Evolutionary conservation across 2,113 vertebrate genomes (phyloP).

Genomic region (Menura novaehollandiae): DNA sequence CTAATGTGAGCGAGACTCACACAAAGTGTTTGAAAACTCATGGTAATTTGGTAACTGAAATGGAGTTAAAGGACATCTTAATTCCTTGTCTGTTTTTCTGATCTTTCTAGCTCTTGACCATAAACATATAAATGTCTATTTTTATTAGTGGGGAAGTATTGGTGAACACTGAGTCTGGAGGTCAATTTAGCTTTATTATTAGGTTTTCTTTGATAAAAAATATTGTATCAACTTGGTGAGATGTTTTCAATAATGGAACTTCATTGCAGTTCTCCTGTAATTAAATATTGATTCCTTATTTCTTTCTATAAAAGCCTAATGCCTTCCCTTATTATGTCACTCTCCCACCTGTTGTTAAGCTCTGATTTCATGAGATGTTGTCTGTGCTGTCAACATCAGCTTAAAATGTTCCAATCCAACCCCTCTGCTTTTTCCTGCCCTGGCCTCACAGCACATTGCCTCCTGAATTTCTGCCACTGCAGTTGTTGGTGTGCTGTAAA

Average conservation of each 20-base stretch:
- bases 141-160: not conserved
- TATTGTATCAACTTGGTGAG: not conserved
- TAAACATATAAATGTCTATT: not conserved
- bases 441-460: not conserved
- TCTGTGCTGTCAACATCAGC: not conserved
- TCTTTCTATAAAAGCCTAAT: not conserved
- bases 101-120: not conserved
- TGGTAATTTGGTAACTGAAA: not conserved
- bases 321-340: not conserved
- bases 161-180: not conserved
- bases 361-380: not conserved
- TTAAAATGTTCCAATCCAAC: not conserved
- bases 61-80: not conserved
- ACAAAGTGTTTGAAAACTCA: not conserved
- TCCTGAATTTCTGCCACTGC: not conserved
- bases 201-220: conserved; percentile 17
- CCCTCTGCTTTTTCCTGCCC: not conserved
- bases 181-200: not conserved
- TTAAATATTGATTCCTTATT: conserved; percentile 19
- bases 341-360: not conserved
- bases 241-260: not conserved
- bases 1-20: not conserved
- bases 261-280: not conserved
- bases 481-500: not conserved
- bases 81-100: not conserved